Evolutionary conservation across 2,888 invertebrate species (phyloP), one percentile per base, ranked within the genome.

Genomic region (Microdon myrmicae): DNA sequence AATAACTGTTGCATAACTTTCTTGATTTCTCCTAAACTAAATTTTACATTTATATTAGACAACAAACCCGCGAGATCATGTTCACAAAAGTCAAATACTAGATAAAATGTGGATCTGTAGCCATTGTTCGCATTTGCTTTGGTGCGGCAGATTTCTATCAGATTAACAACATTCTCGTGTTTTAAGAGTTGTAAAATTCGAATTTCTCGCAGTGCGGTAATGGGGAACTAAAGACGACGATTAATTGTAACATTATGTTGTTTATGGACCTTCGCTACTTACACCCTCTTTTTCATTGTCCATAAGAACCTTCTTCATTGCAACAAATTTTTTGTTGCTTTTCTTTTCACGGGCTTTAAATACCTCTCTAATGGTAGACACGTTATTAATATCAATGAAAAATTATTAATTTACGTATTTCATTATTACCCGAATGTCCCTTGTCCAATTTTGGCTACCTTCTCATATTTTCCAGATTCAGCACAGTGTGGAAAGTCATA

Each of bases 221-320:
- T 99, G 0, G 99, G 99, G 78, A 99, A 99, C 89, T 91, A 79
- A 83, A 55, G 68, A 56, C 13, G 26, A 3, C 9, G n/a, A 7
- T 1, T 19, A 17, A 14, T 19, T n/a, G n/a, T n/a, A n/a, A n/a
- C n/a, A n/a, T n/a, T n/a, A n/a, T n/a, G n/a, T n/a, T n/a, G n/a
- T n/a, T n/a, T n/a, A n/a, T n/a, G n/a, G n/a, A n/a, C n/a, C n/a
- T n/a, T n/a, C n/a, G n/a, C 37, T 64, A 82, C 85, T 80, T 82
- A 92, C 90, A 37, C 98, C 98, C 85, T 99, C 98, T 79, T 97
- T 98, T 82, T 99, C 98, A 80, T 99, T 99, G 74, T 99, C 98
- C 97, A 99, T 98, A 2, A 99, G 81, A 6, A 99, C 96, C 81
- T 98, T 99, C 75, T 99, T 99, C 89, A 99, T 90, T 0, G 99